phyloP scores from a whole-genome alignment of 2,888 invertebrate species.

The Oscheius sp. region DNA sequence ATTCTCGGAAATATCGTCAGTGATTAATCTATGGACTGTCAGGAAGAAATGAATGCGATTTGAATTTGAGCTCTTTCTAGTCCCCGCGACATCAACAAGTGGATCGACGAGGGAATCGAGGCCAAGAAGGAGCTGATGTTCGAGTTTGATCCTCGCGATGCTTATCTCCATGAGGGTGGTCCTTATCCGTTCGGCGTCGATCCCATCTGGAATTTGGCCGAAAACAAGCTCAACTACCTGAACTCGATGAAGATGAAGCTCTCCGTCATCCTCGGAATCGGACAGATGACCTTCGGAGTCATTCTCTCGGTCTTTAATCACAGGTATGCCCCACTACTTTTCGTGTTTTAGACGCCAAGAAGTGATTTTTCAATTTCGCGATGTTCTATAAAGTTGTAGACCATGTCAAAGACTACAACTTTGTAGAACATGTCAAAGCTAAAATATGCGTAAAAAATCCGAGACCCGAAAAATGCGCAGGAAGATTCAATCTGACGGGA shows the following conservation, averaged over 20 bases:
- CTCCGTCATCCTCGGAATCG: constrained; percentile 71
- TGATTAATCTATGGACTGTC: too few species aligned
- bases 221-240: constrained; percentile 72
- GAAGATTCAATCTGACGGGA: not conserved
- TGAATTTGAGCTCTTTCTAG: not conserved
- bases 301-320: constrained; percentile 69
- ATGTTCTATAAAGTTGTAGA: too few species aligned
- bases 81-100: constrained; percentile 17
- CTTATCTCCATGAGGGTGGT: constrained; percentile 56
- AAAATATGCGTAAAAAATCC: too few species aligned
- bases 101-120: constrained; percentile 30
- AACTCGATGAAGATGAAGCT: constrained; percentile 74
- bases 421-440: not conserved
- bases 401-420: too few species aligned
- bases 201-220: constrained; percentile 74
- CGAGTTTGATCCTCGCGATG: constrained; percentile 53
- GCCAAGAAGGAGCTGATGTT: constrained; percentile 40
- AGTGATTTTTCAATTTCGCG: constrained; percentile 8
- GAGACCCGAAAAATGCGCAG: too few species aligned
- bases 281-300: constrained; percentile 73
- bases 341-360: too few species aligned
- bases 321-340: constrained; percentile 41
- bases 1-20: too few species aligned
- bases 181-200: constrained; percentile 76
- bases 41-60: too few species aligned